Evolutionary conservation across 2,888 invertebrate species (phyloP), one percentile per base, ranked within the genome.

Genomic region (Caradrina clavipalpis): DNA sequence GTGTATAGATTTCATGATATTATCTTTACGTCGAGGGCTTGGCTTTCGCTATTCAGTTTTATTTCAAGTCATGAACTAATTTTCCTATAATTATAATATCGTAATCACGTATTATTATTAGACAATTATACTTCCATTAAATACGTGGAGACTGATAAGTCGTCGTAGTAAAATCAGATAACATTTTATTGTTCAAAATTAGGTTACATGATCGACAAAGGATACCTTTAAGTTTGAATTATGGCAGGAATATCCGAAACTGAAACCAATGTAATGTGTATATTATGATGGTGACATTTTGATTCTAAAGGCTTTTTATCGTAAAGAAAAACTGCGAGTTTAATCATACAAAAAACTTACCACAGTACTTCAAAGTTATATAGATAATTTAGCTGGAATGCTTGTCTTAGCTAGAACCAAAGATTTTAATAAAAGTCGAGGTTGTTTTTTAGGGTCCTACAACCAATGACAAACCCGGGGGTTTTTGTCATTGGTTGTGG

Each of bases 131-230:
- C 51, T 39, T 57, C 15, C 62, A 73, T 75, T 56, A 72, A 74
- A 74, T 73, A 78, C 78, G 62, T 76, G 76, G 39, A 19, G 26
- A 57, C 58, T 70, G 67, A 81, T 78, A 75, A 72, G 71, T 76
- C 63, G 63, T 66, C 21, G 69, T 19, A 58, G 67, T 68, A 62
- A 70, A 81, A 86, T 86, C 83, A 78, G 83, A 83, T 83, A 82
- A 70, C 26, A 71, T 71, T 80, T 69, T 73, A 81, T 82, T 83
- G 83, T 86, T 76, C 66, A 70, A 78, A 77, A 73, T 73, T 82
- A 72, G 69, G 72, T 77, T 73, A 59, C 71, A 83, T 70, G 70
- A 76, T 67, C 50, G 70, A 67, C 67, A 77, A 74, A 56, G 58
- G 58, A 66, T 53, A 55, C 39, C 21, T 53, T 65, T 50, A 55